Percentiles rank a stretch among this genome's conserved stretches.
These are phyloP conservation scores for Synanceia verrucosa DNA, from an alignment of 2,797 vertebrate species.

Conservation along the genomic window DNA sequence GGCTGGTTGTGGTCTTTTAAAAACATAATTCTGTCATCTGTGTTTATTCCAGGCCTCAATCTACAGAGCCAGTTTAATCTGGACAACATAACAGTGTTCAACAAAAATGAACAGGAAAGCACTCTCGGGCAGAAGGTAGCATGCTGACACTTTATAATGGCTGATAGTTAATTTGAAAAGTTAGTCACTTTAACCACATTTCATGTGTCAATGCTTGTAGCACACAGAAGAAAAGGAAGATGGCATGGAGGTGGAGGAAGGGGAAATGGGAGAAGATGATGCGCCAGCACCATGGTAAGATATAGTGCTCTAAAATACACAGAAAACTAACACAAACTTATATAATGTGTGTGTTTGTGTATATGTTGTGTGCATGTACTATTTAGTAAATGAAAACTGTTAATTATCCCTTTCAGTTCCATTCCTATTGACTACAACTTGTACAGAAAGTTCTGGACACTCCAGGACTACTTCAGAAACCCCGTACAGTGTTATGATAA, in stretches of 20 bases:
- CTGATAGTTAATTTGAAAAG: not conserved
- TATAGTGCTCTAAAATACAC: not conserved
- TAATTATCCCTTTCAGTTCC: constrained; percentile 80
- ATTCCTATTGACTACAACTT: constrained; percentile 99
- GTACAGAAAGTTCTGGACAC: constrained; percentile 98
- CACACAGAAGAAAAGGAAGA: constrained; percentile 93
- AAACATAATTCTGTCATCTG: not conserved
- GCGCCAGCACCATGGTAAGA: constrained; percentile 91
- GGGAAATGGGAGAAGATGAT: constrained; percentile 99
- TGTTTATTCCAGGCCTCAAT: constrained; percentile 88
- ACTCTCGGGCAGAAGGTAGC: constrained; percentile 95
- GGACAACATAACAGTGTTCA: constrained; percentile 97
- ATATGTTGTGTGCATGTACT: not conserved
- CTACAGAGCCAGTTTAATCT: constrained; percentile 99
- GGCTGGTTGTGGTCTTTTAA: not conserved
- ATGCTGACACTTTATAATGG: not conserved
- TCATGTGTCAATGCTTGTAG: constrained; percentile 66
- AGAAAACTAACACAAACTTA: not conserved
- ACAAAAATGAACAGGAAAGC: constrained; percentile 97
- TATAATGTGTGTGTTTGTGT: too few species aligned
- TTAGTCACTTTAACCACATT: not conserved
- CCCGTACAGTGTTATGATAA: constrained; percentile 98
- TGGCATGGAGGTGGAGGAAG: constrained; percentile 97
- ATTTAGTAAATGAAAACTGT: not conserved
- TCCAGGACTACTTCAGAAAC: constrained; percentile 99